These are phyloP conservation scores for Dysidea cf. avara DNA, from an alignment of 37 sponge, comb jelly and placozoan genomes.

Conservation along the genomic window DNA sequence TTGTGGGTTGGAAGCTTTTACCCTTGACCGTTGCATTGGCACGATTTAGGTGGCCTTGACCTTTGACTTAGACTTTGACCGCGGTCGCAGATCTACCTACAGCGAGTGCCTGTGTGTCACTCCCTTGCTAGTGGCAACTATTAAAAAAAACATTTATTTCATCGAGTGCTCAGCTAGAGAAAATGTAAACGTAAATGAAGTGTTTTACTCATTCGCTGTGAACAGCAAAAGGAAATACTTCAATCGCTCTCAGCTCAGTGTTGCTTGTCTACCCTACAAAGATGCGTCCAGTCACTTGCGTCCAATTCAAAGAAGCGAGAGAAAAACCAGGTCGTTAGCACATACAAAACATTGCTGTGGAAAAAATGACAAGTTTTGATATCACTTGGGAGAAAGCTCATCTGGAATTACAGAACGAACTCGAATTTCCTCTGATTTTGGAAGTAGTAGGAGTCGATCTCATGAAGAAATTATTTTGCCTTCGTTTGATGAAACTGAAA, in stretches of 20 bases:
- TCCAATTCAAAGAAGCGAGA: slow-evolving; percentile 19
- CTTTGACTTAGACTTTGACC: too few species aligned
- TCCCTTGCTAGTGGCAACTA: slow-evolving; percentile 22
- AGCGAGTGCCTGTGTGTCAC: too few species aligned
- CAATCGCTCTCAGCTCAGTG: too few species aligned
- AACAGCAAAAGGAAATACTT: too few species aligned
- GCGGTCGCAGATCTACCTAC: too few species aligned
- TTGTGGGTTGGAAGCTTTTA: too few species aligned
- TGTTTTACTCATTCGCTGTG: slow-evolving; percentile 47
- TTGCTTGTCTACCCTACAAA: slow-evolving; percentile 23
- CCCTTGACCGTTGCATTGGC: too few species aligned
- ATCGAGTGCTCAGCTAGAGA: slow-evolving; percentile 70
- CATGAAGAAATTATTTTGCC: slow-evolving; percentile 65
- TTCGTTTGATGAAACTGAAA: slow-evolving; percentile 73
- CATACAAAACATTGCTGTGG: not conserved
- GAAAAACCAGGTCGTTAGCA: slow-evolving; percentile 5
- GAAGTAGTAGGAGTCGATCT: slow-evolving; percentile 40
- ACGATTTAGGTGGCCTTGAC: too few species aligned
- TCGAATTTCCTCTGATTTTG: slow-evolving; percentile 21
- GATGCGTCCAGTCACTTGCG: too few species aligned
- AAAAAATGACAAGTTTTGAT: not conserved
- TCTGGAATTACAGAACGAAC: slow-evolving; percentile 37
- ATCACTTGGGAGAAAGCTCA: slow-evolving; percentile 9
- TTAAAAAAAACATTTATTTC: slow-evolving; percentile 52
- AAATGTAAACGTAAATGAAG: slow-evolving; percentile 62